Percentiles rank a stretch among this genome's conserved stretches.
Evolutionary conservation across 2,113 vertebrate species (phyloP).

Genomic region (Edolisoma coerulescens): DNA sequence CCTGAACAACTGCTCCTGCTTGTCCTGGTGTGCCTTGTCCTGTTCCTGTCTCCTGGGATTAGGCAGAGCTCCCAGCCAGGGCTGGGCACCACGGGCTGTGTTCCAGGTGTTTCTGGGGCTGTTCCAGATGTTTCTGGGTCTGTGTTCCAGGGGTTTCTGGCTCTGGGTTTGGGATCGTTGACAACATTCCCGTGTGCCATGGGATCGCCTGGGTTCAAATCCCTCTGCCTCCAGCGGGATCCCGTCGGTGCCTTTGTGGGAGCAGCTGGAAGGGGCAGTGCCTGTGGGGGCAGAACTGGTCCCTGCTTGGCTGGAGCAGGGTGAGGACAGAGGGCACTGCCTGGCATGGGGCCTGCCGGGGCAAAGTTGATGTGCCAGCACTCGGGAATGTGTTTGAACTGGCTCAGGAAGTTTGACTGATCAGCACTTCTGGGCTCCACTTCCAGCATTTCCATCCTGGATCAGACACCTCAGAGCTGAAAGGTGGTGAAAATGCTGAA

Average conservation of each 20-base stretch:
- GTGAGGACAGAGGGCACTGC: neutral
- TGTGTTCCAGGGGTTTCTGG: neutral
- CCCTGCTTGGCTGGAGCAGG: neutral
- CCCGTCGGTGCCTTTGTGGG: neutral
- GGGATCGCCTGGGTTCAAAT: neutral
- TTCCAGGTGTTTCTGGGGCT: neutral
- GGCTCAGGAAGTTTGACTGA: neutral
- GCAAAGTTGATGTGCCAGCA: neutral
- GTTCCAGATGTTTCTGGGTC: neutral
- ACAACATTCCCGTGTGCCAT: accelerated
- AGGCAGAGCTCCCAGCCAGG: neutral
- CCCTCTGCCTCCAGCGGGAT: neutral
- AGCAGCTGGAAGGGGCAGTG: neutral
- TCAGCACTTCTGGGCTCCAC: neutral
- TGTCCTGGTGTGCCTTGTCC: neutral
- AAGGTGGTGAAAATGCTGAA: accelerated
- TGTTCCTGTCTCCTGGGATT: neutral
- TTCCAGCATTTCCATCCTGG: accelerated
- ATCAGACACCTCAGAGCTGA: accelerated
- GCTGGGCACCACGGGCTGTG: accelerated
- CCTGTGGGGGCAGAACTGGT: neutral
- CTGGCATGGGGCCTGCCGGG: neutral
- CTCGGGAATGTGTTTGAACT: neutral
- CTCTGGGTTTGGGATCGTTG: neutral
- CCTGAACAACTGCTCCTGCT: neutral